These are phyloP conservation scores for Phrixothrix hirtus DNA, from an alignment of 2,888 invertebrate genomes.

Conservation along the genomic window DNA sequence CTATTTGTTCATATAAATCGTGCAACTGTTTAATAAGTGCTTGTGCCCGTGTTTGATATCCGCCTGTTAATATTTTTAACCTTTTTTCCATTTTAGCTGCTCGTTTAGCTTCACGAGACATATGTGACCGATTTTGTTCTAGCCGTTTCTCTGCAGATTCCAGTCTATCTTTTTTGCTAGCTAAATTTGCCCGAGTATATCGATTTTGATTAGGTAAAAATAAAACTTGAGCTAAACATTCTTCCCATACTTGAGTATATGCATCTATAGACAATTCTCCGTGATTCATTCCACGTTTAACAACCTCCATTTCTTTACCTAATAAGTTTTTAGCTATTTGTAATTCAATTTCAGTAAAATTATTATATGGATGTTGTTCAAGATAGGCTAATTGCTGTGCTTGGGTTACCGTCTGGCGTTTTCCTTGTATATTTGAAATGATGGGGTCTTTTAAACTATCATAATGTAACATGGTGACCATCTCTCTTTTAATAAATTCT, in stretches of 20 bases:
- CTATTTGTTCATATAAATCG: slow-evolving; percentile 86
- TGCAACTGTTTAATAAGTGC: slow-evolving; percentile 85
- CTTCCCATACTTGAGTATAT: slow-evolving; percentile 93
- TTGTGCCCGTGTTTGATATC: slow-evolving; percentile 79
- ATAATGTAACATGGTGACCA: slow-evolving; percentile 93
- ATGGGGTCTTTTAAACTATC: slow-evolving; percentile 83
- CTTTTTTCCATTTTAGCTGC: slow-evolving; percentile 99
- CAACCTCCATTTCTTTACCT: slow-evolving; percentile 83
- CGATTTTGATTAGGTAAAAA: slow-evolving; percentile 76
- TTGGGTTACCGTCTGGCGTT: slow-evolving; percentile 63
- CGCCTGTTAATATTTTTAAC: slow-evolving; percentile 91
- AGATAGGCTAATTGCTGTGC: slow-evolving; percentile 79
- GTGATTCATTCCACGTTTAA: slow-evolving; percentile 92
- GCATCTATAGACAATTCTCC: slow-evolving; percentile 91
- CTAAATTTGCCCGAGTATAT: slow-evolving; percentile 92
- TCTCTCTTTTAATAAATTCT: slow-evolving; percentile 93
- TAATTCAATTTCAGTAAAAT: slow-evolving; percentile 70
- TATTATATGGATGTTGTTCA: slow-evolving; percentile 83
- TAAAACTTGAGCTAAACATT: slow-evolving; percentile 89
- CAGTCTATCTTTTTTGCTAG: slow-evolving; percentile 93
- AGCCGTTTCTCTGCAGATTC: slow-evolving; percentile 91
- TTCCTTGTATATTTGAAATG: slow-evolving; percentile 46
- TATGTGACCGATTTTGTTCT: slow-evolving; percentile 91
- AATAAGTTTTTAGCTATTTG: slow-evolving; percentile 68
- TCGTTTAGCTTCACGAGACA: slow-evolving; percentile 95